phyloP scores from a whole-genome alignment of 2,888 invertebrate genomes.

The Neocrepidodera transversa region DNA sequence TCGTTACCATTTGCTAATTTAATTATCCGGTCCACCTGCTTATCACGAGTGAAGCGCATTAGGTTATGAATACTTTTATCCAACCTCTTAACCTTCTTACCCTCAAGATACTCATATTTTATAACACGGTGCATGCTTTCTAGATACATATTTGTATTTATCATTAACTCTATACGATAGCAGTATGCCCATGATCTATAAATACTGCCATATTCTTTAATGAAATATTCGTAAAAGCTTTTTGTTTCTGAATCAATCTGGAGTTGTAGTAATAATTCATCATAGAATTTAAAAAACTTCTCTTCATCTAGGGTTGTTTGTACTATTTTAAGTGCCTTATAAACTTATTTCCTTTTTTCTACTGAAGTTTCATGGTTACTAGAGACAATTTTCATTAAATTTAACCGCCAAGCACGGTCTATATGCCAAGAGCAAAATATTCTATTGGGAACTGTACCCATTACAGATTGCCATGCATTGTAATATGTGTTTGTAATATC shows the following conservation, averaged over 20 bases:
- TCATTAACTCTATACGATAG: background rate
- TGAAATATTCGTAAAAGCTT: slow-evolving; percentile 2
- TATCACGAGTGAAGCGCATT: slow-evolving; percentile 5
- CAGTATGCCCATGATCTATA: slow-evolving; percentile 9
- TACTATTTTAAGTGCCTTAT: slow-evolving; percentile 5
- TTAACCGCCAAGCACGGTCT: slow-evolving; percentile 5
- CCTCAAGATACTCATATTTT: slow-evolving; percentile 4
- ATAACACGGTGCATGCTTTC: slow-evolving; percentile 4
- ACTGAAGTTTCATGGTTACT: background rate
- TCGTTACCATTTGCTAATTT: background rate
- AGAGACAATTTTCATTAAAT: slow-evolving; percentile 9
- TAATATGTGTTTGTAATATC: slow-evolving; percentile 22
- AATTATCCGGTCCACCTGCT: slow-evolving; percentile 3
- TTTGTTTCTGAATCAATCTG: background rate
- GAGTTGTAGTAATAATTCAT: slow-evolving; percentile 2
- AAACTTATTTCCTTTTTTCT: slow-evolving; percentile 1
- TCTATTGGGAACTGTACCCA: slow-evolving; percentile 21
- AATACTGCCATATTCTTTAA: slow-evolving; percentile 1
- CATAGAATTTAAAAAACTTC: background rate
- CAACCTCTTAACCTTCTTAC: slow-evolving; percentile 1
- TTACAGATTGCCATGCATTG: slow-evolving; percentile 13
- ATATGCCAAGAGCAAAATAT: slow-evolving; percentile 22
- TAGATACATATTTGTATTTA: slow-evolving; percentile 10
- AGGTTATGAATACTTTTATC: slow-evolving; percentile 7
- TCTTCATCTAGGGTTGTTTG: slow-evolving; percentile 1